Evolutionary conservation across 2,113 vertebrate species (phyloP).

Genomic region (Daubentonia madagascariensis): DNA sequence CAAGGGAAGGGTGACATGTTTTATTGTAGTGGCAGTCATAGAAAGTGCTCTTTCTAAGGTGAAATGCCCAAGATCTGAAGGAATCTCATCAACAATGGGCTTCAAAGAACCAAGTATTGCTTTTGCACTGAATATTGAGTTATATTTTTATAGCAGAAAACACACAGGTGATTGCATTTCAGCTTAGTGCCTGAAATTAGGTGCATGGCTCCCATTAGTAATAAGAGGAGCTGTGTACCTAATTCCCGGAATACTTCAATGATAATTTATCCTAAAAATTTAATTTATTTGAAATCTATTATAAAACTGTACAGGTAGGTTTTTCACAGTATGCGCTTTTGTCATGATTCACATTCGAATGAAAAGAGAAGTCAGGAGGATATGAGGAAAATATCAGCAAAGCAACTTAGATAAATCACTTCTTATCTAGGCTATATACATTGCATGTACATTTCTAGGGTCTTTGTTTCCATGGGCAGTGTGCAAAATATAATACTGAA

Average conservation of each 20-base stretch:
- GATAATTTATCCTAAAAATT: conserved; percentile 8
- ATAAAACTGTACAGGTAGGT: not conserved
- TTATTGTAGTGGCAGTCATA: conserved; percentile 30
- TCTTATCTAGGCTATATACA: not conserved
- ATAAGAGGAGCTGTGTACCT: not conserved
- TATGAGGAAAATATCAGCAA: not conserved
- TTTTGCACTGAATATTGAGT: not conserved
- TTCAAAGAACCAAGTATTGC: not conserved
- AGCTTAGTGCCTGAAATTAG: not conserved
- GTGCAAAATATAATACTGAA: not conserved
- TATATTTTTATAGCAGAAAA: conserved; percentile 38
- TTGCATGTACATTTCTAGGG: not conserved
- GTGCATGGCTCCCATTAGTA: not conserved
- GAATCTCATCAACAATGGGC: conserved; percentile 6
- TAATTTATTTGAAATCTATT: conserved; percentile 23
- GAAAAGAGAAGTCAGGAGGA: conserved; percentile 25
- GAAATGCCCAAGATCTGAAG: conserved; percentile 14
- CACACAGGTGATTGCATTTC: conserved; percentile 12
- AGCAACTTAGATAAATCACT: not conserved
- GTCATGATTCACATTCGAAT: not conserved
- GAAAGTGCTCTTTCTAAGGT: conserved; percentile 27
- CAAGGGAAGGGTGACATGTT: not conserved
- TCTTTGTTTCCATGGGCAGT: not conserved
- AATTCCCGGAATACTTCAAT: not conserved
- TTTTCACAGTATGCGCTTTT: not conserved